Evolutionary conservation across 37 sponge, comb jelly and placozoan genomes (phyloP).

Genomic region (Diacarnus erythraeanus): DNA sequence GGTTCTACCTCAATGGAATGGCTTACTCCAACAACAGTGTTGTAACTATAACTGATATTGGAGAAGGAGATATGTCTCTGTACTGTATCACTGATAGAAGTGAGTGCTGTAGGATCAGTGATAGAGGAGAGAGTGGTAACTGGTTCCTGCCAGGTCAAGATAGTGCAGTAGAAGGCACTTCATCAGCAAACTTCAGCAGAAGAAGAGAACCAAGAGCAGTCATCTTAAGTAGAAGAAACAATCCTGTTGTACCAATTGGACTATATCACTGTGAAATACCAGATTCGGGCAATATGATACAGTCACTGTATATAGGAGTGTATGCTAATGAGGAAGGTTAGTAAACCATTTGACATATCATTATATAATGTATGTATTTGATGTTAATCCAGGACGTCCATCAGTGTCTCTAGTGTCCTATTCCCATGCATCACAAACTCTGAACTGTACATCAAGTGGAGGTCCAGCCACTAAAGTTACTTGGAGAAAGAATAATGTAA

Average conservation of each 20-base stretch:
- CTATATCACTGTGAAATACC: slow-evolving; percentile 20
- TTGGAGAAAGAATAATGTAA: neutral
- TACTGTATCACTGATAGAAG: neutral
- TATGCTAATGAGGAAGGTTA: neutral
- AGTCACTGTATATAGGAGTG: slow-evolving; percentile 25
- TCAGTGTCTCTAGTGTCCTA: neutral
- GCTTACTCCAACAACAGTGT: slow-evolving; percentile 19
- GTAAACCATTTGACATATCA: neutral
- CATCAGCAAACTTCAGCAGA: neutral
- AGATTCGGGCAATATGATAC: neutral
- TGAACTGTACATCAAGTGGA: slow-evolving; percentile 35
- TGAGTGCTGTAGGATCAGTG: neutral
- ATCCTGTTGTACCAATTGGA: neutral
- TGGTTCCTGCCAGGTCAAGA: slow-evolving; percentile 3
- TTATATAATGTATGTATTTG: neutral
- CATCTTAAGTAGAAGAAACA: neutral
- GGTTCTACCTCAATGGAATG: neutral
- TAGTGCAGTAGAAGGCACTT: neutral
- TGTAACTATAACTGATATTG: slow-evolving; percentile 12
- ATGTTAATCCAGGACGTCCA: neutral
- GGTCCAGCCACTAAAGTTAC: slow-evolving; percentile 23
- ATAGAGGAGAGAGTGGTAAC: neutral
- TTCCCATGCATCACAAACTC: neutral
- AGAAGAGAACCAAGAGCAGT: neutral
- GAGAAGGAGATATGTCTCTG: neutral